Evolutionary conservation across 23 tunicate genomes (phyloP), one percentile per base, ranked within the genome.

Genomic region (Clavelina lepadiformis): DNA sequence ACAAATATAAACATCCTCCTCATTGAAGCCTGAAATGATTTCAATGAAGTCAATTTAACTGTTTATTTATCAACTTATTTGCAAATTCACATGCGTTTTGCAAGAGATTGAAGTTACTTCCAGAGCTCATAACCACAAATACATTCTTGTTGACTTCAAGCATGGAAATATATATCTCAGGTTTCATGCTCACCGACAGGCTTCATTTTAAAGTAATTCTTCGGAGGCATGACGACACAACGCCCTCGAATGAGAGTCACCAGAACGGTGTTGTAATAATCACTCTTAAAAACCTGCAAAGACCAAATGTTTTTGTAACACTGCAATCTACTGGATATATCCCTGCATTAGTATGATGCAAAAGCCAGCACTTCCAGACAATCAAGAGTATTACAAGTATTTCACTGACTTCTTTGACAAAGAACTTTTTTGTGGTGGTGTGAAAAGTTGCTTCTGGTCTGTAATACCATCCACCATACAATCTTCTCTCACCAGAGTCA

Each of bases 1-100:
- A 49, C 91, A 85, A 28, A 89, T 89, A 64, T 75, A 89, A 8
- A 89, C 83, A 57, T 89, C 97, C 30, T 89, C 97, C 38, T 77
- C 89, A 6, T 46, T 63, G 35, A 82, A 75, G n/a, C 89, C 97
- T 89, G 49, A 20, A 31, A 61, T 0, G 46, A 69, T 37, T n/a
- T n/a, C n/a, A n/a, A n/a, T n/a, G n/a, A n/a, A n/a, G n/a, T n/a
- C n/a, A n/a, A n/a, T n/a, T n/a, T n/a, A n/a, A n/a, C n/a, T n/a
- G n/a, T n/a, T n/a, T n/a, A n/a, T n/a, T n/a, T n/a, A n/a, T n/a
- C n/a, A n/a, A n/a, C n/a, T n/a, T n/a, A n/a, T n/a, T n/a, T n/a
- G n/a, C n/a, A n/a, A n/a, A n/a, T n/a, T n/a, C n/a, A n/a, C n/a
- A n/a, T n/a, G n/a, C n/a, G n/a, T n/a, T n/a, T n/a, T n/a, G n/a